Conservation (phyloP, 2,888 invertebrate genomes). For the Chrysolina americana region DNA sequence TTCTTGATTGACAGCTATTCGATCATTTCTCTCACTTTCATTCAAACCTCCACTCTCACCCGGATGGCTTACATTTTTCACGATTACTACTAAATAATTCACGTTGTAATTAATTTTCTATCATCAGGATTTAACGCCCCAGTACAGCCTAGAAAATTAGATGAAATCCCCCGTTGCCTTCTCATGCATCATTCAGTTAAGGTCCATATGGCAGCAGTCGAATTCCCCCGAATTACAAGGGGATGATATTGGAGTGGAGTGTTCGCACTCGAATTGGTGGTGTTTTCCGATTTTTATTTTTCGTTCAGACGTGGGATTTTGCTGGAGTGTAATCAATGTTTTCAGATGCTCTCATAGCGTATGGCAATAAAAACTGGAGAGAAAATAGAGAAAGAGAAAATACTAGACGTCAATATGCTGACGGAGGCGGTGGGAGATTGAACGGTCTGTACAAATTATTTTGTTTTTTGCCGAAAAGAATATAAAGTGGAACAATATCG, state of each 20-base stretch:
- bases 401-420: too few species aligned
- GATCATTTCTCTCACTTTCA: neutral
- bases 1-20: neutral
- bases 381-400: neutral
- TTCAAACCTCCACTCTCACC: neutral
- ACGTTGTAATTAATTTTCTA: conserved; percentile 34
- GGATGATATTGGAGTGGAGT: conserved; percentile 11
- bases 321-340: conserved; percentile 5
- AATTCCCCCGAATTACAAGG: conserved; percentile 25
- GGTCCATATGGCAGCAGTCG: conserved; percentile 35
- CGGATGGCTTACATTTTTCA: neutral
- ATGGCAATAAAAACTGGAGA: neutral
- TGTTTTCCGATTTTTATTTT: neutral
- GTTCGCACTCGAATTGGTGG: conserved; percentile 6
- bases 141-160: conserved; percentile 33
- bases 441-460: too few species aligned
- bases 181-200: conserved; percentile 44
- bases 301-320: conserved; percentile 18
- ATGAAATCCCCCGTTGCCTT: conserved; percentile 39
- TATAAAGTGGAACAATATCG: too few species aligned
- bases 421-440: too few species aligned
- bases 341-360: neutral
- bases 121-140: conserved; percentile 35
- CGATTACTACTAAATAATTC: conserved; percentile 24
- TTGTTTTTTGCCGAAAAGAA: too few species aligned